A percentile compares a stretch with the other conserved stretches of the same genome.
phyloP scores from a whole-genome alignment of 2,888 invertebrate species.

The Cryptophagus acutangulus region DNA sequence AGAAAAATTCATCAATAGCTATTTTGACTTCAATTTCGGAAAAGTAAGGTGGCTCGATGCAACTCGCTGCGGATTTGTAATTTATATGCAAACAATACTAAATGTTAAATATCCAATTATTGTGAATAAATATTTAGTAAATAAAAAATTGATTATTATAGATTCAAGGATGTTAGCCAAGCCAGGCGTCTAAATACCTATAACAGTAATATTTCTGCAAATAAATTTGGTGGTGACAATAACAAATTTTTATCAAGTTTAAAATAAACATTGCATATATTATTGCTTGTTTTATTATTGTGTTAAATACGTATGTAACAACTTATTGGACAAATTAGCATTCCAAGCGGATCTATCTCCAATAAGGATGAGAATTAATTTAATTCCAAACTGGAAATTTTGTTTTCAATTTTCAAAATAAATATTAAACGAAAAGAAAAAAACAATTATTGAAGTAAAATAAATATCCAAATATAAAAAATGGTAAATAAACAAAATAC shows the following conservation, averaged over 20 bases:
- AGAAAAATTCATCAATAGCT: not conserved
- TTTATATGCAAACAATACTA: no score
- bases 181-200: conserved; percentile 1
- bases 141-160: no score
- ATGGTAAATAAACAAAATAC: conserved; percentile 5
- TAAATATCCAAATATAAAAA: not conserved
- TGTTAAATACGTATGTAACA: conserved; percentile 1
- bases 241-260: not conserved
- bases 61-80: conserved; percentile 1
- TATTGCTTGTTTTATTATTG: not conserved
- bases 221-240: not conserved
- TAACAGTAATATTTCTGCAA: not conserved
- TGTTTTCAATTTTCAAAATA: not conserved
- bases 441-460: no score
- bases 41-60: no score
- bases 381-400: not conserved
- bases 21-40: not conserved
- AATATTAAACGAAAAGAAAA: no score
- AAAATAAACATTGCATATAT: conserved; percentile 1
- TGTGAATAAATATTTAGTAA: no score
- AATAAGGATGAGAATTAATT: not conserved
- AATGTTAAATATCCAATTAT: no score
- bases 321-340: not conserved
- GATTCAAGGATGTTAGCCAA: no score
- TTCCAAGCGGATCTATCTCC: conserved; percentile 1